phyloP scores from a whole-genome alignment of 2,113 vertebrate species.

The Acanthochromis polyacanthus region DNA sequence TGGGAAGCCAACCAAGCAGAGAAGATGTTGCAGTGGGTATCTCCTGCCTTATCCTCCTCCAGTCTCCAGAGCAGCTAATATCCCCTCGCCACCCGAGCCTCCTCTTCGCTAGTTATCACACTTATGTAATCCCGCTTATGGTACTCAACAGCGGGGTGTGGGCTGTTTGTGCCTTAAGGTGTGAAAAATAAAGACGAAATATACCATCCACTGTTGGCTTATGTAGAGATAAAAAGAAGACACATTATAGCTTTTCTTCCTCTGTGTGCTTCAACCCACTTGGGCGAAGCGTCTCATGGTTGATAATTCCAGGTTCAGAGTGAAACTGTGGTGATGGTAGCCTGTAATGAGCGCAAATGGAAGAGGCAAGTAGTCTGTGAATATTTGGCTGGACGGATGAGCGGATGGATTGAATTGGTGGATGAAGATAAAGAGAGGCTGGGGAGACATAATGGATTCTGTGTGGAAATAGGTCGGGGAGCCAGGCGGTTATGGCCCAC shows the following conservation, averaged over 20 bases:
- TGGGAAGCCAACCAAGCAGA: constrained; percentile 67
- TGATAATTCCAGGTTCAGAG: constrained; percentile 46
- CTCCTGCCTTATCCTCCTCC: constrained; percentile 70
- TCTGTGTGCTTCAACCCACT: constrained; percentile 33
- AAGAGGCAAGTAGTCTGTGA: constrained; percentile 46
- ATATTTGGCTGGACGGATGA: constrained; percentile 62
- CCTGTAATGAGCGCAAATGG: constrained; percentile 42
- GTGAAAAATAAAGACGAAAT: constrained; percentile 59
- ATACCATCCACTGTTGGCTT: constrained; percentile 43
- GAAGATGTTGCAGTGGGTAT: constrained; percentile 62
- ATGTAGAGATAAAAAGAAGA: constrained; percentile 23
- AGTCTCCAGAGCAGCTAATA: constrained; percentile 65
- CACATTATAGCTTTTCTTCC: constrained; percentile 34
- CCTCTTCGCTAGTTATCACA: constrained; percentile 60
- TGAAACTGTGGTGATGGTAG: constrained; percentile 8
- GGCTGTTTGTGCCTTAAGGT: constrained; percentile 74
- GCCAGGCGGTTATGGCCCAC: constrained; percentile 44
- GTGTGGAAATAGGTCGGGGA: constrained; percentile 60
- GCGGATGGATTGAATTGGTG: constrained; percentile 53
- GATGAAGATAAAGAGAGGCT: constrained; percentile 63
- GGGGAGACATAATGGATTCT: constrained; percentile 65
- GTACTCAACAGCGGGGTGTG: constrained; percentile 66
- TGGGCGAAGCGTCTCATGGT: constrained; percentile 4
- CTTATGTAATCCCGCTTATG: constrained; percentile 74
- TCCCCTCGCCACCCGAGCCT: constrained; percentile 58